Percentiles rank a stretch among this genome's conserved stretches.
phyloP scores from a whole-genome alignment of 2,888 invertebrate species.

The Platycheirus rosarum region DNA sequence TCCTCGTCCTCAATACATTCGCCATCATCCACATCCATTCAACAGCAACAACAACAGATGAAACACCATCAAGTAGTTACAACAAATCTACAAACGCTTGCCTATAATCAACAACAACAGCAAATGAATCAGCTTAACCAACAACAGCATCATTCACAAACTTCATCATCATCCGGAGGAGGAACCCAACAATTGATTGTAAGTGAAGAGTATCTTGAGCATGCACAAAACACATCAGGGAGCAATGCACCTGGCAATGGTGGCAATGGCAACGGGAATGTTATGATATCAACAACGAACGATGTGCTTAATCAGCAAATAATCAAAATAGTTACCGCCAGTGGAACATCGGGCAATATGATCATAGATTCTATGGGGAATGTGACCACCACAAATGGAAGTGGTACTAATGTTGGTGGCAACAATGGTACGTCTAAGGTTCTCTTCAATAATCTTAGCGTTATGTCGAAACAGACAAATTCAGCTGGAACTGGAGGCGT shows the following conservation, averaged over 20 bases:
- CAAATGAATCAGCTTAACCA: conserved; percentile 75
- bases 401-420: conserved; percentile 52
- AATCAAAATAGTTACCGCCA: conserved; percentile 81
- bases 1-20: conserved; percentile 72
- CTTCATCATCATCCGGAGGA: conserved; percentile 46
- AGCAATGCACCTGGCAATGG: conserved; percentile 49
- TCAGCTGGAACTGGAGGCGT: conserved; percentile 66
- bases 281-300: conserved; percentile 78
- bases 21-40: conserved; percentile 70
- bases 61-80: conserved; percentile 75
- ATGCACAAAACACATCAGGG: conserved; percentile 65
- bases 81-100: conserved; percentile 60
- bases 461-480: conserved; percentile 79
- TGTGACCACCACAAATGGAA: conserved; percentile 74
- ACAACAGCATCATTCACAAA: conserved; percentile 73
- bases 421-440: conserved; percentile 79
- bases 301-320: conserved; percentile 81
- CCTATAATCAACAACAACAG: conserved; percentile 74
- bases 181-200: conserved; percentile 78
- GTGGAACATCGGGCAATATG: conserved; percentile 81
- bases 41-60: conserved; percentile 75
- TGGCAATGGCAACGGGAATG: conserved; percentile 71
- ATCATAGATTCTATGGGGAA: conserved; percentile 79
- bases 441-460: conserved; percentile 81
- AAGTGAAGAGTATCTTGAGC: conserved; percentile 78